These are phyloP conservation scores for Muscina levida DNA, from an alignment of 2,888 invertebrate genomes.

Conservation along the genomic window DNA sequence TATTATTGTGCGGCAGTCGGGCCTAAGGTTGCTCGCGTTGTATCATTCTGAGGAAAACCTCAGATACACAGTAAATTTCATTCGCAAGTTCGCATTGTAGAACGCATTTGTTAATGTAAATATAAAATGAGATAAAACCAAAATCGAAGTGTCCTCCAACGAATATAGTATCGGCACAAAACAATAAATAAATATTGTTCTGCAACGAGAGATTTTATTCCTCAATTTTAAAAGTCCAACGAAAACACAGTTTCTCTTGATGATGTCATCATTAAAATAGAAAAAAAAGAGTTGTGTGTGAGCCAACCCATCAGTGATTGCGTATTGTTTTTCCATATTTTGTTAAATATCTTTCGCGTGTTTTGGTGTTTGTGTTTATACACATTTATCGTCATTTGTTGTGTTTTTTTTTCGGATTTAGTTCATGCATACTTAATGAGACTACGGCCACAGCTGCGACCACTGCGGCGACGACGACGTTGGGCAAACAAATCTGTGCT, in stretches of 20 bases:
- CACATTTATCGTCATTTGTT: no score
- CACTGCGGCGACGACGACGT: not conserved
- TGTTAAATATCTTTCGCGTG: not conserved
- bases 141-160: not conserved
- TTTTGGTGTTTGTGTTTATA: slow-evolving; percentile 1
- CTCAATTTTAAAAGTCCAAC: not conserved
- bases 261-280: slow-evolving; percentile 32
- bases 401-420: slow-evolving; percentile 16
- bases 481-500: not conserved
- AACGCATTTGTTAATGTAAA: not conserved
- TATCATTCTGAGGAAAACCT: no score
- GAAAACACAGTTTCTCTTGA: slow-evolving; percentile 23
- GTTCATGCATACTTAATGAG: slow-evolving; percentile 28
- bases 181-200: not conserved
- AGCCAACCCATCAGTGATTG: no score
- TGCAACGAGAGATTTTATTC: not conserved
- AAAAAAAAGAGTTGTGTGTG: slow-evolving; percentile 4
- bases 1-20: no score
- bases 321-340: slow-evolving; percentile 30
- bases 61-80: no score
- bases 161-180: not conserved
- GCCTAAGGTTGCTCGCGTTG: no score
- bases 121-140: not conserved
- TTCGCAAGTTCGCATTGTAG: not conserved
- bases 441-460: no score